Evolutionary conservation across 1,140 invertebrate genomes (phyloP), one percentile per base, ranked within the genome.

Genomic region (Coelopa frigida): DNA sequence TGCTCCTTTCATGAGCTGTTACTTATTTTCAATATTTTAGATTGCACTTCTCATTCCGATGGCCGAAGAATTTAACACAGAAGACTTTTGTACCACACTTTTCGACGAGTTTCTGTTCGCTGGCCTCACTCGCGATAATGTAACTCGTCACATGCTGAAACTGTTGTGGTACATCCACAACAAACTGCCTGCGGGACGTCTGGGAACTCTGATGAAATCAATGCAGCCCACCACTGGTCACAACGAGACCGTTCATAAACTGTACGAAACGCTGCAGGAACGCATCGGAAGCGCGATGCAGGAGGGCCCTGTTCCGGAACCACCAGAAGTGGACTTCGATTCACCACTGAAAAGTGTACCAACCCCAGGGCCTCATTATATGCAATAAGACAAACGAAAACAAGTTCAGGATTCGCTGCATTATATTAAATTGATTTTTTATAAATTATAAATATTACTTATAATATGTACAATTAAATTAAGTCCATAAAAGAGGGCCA

Each of bases 71-170:
- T 97, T 97, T 68, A 75, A 84, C 50, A 84, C 87, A 5, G 91
- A 95, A 74, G 92, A 95, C 52, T 96, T 96, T 61, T 96, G 92
- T 72, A 93, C 89, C 2, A 89, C 90, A 1, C 80, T 97, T 14
- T 96, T 98, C 75, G 93, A 96, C 73, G 93, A 96, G 70, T 96
- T 96, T 64, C 89, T 97, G 53, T 89, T 93, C 69, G 86, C 90
- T 35, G 87, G 87, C 0, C 75, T 95, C 26, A 80, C 80, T 5
- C 79, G 84, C 48, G 92, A 96, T 62, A 95, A 94, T 76, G 91
- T 96, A 1, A 86, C 88, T n/a, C 76, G 89, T 31, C 94, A 98
- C 74, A 76, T 97, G 54, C 70, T 96, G 24, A 92, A 95, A 69
- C 74, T 98, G 32, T 69, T 98, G 5, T 95, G 88, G 87, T 91